These are phyloP conservation scores for Hemichromis elongatus DNA, from an alignment of 2,113 vertebrate genomes.

Conservation along the genomic window DNA sequence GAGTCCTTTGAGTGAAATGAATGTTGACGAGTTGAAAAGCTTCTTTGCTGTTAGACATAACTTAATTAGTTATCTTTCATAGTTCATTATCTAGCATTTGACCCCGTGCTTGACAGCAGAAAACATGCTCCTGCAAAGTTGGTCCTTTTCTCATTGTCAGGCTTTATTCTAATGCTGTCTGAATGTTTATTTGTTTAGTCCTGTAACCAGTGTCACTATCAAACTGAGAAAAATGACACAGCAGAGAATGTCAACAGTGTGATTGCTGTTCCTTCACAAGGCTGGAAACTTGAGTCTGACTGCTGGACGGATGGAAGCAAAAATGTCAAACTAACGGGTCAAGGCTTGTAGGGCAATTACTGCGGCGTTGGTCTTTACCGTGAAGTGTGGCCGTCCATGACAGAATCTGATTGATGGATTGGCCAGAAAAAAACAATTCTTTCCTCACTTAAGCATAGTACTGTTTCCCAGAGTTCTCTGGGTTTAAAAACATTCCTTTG, in stretches of 20 bases:
- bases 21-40: slow-evolving; percentile 2
- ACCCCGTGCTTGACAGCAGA: neutral
- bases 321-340: slow-evolving; percentile 13
- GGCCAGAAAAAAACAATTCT: neutral
- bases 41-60: neutral
- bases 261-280: neutral
- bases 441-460: neutral
- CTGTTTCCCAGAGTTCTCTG: neutral
- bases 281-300: neutral
- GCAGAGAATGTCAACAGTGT: slow-evolving; percentile 1
- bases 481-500: neutral
- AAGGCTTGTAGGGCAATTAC: slow-evolving; percentile 29
- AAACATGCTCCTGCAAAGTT: neutral
- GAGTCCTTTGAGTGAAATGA: slow-evolving; percentile 3
- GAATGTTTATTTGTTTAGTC: neutral
- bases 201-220: neutral
- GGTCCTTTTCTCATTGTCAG: neutral
- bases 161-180: neutral
- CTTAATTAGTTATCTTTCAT: slow-evolving; percentile 4
- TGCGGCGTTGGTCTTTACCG: neutral
- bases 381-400: neutral
- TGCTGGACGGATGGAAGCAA: neutral
- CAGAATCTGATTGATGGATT: neutral
- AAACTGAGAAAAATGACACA: neutral
- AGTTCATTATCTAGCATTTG: neutral